These are phyloP conservation scores for Trissolcus japonicus DNA, from an alignment of 2,888 invertebrate species.

Conservation along the genomic window DNA sequence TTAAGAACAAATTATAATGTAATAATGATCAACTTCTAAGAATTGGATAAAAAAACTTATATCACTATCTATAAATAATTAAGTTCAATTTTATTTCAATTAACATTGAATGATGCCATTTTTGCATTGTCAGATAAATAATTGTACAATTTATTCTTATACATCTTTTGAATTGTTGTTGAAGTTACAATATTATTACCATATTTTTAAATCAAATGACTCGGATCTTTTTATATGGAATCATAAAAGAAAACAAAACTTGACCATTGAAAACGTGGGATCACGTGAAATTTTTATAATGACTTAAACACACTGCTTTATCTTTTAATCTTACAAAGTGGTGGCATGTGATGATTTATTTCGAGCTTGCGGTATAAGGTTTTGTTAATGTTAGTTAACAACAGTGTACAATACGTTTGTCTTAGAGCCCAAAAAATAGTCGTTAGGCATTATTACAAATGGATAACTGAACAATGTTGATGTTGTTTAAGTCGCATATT, in stretches of 20 bases:
- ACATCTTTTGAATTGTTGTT: neutral
- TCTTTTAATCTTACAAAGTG: conserved; percentile 52
- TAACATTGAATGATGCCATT: conserved; percentile 7
- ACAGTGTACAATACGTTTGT: conserved; percentile 53
- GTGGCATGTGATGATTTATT: conserved; percentile 54
- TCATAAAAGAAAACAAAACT: neutral
- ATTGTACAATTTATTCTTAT: neutral
- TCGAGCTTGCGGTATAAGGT: conserved; percentile 57
- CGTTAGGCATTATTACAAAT: conserved; percentile 35
- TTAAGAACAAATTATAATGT: no score
- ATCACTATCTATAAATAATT: neutral
- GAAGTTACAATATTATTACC: no score
- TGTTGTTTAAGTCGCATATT: conserved; percentile 18
- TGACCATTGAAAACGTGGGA: conserved; percentile 23
- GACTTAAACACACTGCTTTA: conserved; percentile 52
- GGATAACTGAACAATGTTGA: conserved; percentile 10
- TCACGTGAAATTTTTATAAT: conserved; percentile 51
- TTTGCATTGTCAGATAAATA: conserved; percentile 14
- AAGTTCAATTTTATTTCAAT: neutral
- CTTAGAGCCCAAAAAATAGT: conserved; percentile 43
- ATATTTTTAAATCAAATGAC: no score
- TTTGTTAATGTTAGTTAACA: conserved; percentile 53
- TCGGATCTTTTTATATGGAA: no score
- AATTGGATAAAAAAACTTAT: no score
- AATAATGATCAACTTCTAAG: no score